A percentile compares a stretch with the other conserved stretches of the same genome.
phyloP scores from a whole-genome alignment of 2,113 vertebrate species.

The Cyanoramphus novaezelandiae region DNA sequence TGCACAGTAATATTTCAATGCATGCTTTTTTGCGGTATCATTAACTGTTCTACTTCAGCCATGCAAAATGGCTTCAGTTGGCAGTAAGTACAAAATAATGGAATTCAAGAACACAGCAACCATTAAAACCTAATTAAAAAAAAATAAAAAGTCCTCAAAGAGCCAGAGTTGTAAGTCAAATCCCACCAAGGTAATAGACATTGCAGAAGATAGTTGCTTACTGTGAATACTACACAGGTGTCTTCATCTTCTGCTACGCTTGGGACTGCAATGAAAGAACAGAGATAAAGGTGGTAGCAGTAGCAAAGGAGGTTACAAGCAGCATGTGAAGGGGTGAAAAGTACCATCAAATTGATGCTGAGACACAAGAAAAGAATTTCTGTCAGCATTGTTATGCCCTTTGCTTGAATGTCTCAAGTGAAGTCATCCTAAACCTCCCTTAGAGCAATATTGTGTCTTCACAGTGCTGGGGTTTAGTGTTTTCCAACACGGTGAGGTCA shows the following conservation, averaged over 20 bases:
- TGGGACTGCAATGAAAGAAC: neutral
- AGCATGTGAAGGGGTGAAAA: neutral
- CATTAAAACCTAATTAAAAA: neutral
- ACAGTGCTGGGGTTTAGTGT: neutral
- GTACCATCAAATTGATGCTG: neutral
- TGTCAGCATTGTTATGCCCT: neutral
- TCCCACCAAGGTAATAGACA: neutral
- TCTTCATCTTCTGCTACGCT: neutral
- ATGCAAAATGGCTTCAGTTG: neutral
- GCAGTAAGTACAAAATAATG: neutral
- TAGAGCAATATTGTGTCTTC: neutral
- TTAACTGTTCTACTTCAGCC: neutral
- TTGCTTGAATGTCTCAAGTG: neutral
- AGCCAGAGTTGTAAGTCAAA: neutral
- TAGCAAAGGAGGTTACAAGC: neutral
- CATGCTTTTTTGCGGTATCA: neutral
- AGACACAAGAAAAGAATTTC: neutral
- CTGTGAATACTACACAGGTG: neutral
- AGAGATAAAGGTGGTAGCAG: neutral
- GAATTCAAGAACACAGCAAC: neutral
- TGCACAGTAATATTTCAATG: neutral
- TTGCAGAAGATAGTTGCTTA: neutral
- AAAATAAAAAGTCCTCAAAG: neutral
- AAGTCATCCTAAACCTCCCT: neutral
- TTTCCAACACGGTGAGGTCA: neutral